Evolutionary conservation across 2,888 invertebrate species (phyloP).

Genomic region (Operophtera brumata): DNA sequence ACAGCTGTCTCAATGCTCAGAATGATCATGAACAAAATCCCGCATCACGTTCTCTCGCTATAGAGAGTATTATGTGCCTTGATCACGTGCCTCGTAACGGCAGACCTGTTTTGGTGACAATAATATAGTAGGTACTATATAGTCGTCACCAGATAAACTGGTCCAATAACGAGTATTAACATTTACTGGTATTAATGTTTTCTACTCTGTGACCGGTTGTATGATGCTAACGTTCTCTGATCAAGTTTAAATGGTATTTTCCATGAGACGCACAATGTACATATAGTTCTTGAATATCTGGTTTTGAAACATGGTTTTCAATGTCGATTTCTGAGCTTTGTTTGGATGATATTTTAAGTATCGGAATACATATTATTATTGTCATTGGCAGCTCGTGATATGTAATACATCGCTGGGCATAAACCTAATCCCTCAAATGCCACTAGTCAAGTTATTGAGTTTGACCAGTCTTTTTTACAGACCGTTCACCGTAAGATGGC

Average conservation of each 20-base stretch:
- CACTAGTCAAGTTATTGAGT: too few relatives aligned
- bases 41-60: neutral
- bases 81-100: conserved; percentile 7
- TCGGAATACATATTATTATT: too few relatives aligned
- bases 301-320: conserved; percentile 8
- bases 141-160: conserved; percentile 28
- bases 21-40: neutral
- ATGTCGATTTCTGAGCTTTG: conserved; percentile 6
- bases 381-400: too few relatives aligned
- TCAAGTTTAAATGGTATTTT: conserved; percentile 24
- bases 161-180: conserved; percentile 31
- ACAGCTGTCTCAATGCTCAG: too few relatives aligned
- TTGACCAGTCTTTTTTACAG: too few relatives aligned
- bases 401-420: neutral
- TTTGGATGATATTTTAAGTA: neutral
- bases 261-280: conserved; percentile 9
- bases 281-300: neutral
- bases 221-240: neutral
- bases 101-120: conserved; percentile 19
- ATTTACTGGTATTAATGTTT: conserved; percentile 19
- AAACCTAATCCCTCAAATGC: too few relatives aligned
- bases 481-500: too few relatives aligned
- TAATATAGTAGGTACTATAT: conserved; percentile 5
- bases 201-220: neutral
- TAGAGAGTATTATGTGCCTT: too few relatives aligned